Evolutionary conservation across 2,113 vertebrate species (phyloP).

Genomic region (Platycercus adscitus): DNA sequence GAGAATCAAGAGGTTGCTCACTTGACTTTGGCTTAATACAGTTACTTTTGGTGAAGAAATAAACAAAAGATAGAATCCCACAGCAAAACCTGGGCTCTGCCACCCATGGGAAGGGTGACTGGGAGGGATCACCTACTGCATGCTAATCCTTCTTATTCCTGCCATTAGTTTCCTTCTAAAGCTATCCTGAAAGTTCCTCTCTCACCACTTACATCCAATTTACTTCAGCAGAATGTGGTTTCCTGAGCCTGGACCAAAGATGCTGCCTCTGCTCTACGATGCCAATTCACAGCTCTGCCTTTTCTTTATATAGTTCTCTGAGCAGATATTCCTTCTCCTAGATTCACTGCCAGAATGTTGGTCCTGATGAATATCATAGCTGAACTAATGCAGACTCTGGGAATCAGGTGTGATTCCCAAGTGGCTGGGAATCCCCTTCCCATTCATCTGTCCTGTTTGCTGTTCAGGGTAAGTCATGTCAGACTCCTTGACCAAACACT

Average conservation of each 20-base stretch:
- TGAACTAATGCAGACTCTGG: neutral
- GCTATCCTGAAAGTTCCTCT: neutral
- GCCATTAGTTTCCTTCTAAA: neutral
- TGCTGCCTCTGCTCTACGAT: neutral
- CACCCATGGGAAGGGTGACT: fast-evolving
- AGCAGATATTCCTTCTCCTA: neutral
- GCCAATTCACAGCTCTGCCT: neutral
- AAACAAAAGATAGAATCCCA: fast-evolving
- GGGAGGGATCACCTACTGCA: neutral
- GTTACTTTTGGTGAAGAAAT: neutral
- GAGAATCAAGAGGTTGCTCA: too few relatives aligned
- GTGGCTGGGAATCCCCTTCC: neutral
- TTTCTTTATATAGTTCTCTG: neutral
- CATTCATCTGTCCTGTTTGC: fast-evolving
- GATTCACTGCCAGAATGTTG: neutral
- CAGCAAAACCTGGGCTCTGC: fast-evolving
- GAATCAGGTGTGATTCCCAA: neutral
- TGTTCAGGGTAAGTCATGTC: neutral
- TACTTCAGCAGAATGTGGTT: neutral
- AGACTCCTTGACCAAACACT: neutral
- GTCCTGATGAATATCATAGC: neutral
- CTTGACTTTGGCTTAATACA: fast-evolving
- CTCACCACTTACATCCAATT: neutral
- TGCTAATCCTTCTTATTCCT: neutral
- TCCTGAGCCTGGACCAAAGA: neutral